These are phyloP conservation scores for Chrysolina oricalcia DNA, from an alignment of 2,888 invertebrate genomes.

Conservation along the genomic window DNA sequence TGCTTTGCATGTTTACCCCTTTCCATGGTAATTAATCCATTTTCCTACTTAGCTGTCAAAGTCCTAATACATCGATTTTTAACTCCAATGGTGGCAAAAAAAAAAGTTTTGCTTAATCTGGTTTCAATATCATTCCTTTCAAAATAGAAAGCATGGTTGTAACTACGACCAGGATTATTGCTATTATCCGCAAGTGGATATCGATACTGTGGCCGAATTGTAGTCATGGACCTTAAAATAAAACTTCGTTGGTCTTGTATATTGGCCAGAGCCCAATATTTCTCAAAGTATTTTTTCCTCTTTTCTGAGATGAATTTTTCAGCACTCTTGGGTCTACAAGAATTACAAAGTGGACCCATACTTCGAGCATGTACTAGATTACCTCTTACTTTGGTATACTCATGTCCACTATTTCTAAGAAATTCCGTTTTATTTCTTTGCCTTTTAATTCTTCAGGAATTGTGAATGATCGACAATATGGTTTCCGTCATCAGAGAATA, in stretches of 20 bases:
- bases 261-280: constrained; percentile 23
- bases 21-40: constrained; percentile 12
- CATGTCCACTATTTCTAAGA: constrained; percentile 25
- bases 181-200: constrained; percentile 20
- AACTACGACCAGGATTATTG: constrained; percentile 14
- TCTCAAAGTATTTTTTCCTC: not conserved
- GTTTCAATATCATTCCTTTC: not conserved
- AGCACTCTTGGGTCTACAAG: constrained; percentile 22
- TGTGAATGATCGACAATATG: too few species aligned
- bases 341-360: constrained; percentile 1
- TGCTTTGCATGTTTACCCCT: not conserved
- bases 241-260: constrained; percentile 19
- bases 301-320: constrained; percentile 20
- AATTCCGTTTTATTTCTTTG: constrained; percentile 6
- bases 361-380: constrained; percentile 10
- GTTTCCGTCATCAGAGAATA: too few species aligned
- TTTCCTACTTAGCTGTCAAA: constrained; percentile 8
- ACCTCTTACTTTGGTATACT: constrained; percentile 3
- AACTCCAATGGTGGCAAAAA: constrained; percentile 20
- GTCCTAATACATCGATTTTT: constrained; percentile 22
- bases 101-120: constrained; percentile 23
- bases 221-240: constrained; percentile 16
- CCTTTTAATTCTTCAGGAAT: too few species aligned
- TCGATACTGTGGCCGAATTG: constrained; percentile 7
- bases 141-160: constrained; percentile 29